Conservation (phyloP, 2,888 invertebrate species). For the Drosophila pseudotakahashii region DNA sequence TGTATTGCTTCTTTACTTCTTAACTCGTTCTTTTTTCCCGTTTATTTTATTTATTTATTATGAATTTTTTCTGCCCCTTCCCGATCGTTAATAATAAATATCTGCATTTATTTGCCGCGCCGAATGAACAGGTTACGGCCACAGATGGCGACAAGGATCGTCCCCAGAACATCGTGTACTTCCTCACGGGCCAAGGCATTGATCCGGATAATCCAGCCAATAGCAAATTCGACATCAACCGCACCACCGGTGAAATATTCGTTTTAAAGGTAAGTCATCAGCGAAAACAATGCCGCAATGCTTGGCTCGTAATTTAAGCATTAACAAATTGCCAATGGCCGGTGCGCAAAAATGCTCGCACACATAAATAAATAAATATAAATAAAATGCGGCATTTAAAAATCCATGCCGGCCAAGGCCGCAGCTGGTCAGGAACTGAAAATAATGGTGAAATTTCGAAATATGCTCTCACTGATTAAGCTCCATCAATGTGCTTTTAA, state of each 20-base stretch:
- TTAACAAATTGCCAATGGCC: slow-evolving; percentile 56
- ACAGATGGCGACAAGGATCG: slow-evolving; percentile 98
- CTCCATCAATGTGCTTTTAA: slow-evolving; percentile 62
- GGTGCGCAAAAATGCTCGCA: slow-evolving; percentile 13
- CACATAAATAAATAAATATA: slow-evolving; percentile 24
- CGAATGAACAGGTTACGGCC: slow-evolving; percentile 91
- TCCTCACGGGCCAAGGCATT: slow-evolving; percentile 97
- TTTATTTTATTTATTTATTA: slow-evolving; percentile 12
- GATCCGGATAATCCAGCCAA: slow-evolving; percentile 97
- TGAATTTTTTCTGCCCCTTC: neutral
- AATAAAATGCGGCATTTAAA: slow-evolving; percentile 40
- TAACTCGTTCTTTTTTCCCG: slow-evolving; percentile 6
- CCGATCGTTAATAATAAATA: slow-evolving; percentile 28
- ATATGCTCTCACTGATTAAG: slow-evolving; percentile 61
- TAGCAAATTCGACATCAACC: slow-evolving; percentile 98
- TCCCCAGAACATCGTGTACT: slow-evolving; percentile 97
- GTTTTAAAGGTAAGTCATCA: slow-evolving; percentile 92
- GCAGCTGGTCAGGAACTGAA: slow-evolving; percentile 34
- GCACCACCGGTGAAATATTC: slow-evolving; percentile 97
- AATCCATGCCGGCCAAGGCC: slow-evolving; percentile 30
- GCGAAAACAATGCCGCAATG: slow-evolving; percentile 27
- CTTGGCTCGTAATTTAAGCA: slow-evolving; percentile 43
- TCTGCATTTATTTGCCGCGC: slow-evolving; percentile 19
- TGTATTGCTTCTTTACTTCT: slow-evolving; percentile 1
- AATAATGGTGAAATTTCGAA: slow-evolving; percentile 51